Base-by-base conservation (phyloP, 1,140 invertebrate species). In the Orussus abietinus region DNA sequence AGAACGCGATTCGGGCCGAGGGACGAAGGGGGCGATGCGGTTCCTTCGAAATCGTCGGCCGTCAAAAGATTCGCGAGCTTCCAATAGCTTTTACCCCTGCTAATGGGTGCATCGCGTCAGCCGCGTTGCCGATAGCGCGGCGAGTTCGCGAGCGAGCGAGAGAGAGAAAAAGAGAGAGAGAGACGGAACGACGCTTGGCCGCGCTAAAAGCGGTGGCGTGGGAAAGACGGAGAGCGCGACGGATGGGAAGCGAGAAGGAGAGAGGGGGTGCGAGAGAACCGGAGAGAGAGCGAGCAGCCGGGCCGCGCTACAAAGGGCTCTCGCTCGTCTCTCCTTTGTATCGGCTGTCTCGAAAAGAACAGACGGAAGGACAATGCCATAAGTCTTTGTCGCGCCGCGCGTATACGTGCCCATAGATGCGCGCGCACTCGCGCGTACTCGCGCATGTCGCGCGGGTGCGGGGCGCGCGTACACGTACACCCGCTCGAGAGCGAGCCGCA, bases 21-120 rank as follows among this genome's bases (percentile, higher is more conserved):
- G 36, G 45, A 51, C 42, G 47, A 37, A 45, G 59, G 39, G 47
- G 52, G 35, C 48, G 46, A 55, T 40, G 35, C 38, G 45, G 49
- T 53, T 53, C 47, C 50, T 44, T 56, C 49, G 52, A 53, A 62
- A 60, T 55, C 52, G 51, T 56, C 48, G 50, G 39, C 52, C 42
- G 42, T 61, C 53, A 53, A 57, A 66, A 63, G 63, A 60, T 59
- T 31, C 49, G 51, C 47, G 48, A 57, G 49, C 57, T 64, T 64
- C 56, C 62, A 62, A 66, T 67, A 66, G 64, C 62, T 68, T 66
- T 66, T 66, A 66, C 52, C 52, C 51, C 59, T 53, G 42, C 57
- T 69, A 69, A 68, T 66, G 62, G 64, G 47, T 47, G 42, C 57
- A 56, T 57, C 54, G 49, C 41, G 40, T 53, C 51, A 50, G 48